Evolutionary conservation across 2,113 vertebrate genomes (phyloP).

Genomic region (Microcebus ravelobensis): DNA sequence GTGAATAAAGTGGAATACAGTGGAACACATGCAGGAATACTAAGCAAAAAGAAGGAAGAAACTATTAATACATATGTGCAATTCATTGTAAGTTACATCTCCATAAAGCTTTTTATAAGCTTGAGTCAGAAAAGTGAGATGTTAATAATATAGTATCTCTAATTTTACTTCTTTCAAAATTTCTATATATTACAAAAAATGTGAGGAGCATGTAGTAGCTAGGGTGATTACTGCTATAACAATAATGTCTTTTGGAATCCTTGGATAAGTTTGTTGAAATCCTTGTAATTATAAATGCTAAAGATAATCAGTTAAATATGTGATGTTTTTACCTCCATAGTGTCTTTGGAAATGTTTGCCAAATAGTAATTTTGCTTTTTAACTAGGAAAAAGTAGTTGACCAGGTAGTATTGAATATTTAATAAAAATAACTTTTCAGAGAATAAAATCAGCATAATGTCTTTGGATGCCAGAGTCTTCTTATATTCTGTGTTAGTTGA

Average conservation of each 20-base stretch:
- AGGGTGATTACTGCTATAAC: not conserved
- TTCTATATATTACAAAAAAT: not conserved
- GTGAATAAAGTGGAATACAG: not conserved
- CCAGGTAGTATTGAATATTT: not conserved
- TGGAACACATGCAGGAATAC: not conserved
- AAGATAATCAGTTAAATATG: not conserved
- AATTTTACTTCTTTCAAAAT: slow-evolving; percentile 8
- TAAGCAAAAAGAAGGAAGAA: not conserved
- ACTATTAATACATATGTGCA: not conserved
- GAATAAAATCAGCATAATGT: not conserved
- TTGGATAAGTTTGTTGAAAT: not conserved
- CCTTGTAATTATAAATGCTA: not conserved
- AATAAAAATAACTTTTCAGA: not conserved
- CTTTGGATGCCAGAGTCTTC: not conserved
- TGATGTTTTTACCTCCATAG: not conserved
- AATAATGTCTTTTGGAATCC: not conserved
- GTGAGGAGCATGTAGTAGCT: not conserved
- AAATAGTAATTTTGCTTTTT: slow-evolving; percentile 29
- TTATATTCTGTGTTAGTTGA: not conserved
- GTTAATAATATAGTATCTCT: not conserved
- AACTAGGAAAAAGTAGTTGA: not conserved
- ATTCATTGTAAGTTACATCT: not conserved
- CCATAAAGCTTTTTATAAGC: not conserved
- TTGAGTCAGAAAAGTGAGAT: not conserved
- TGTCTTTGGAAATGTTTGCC: slow-evolving; percentile 3